Percentiles rank a stretch among this genome's conserved stretches.
Evolutionary conservation across 1,140 invertebrate genomes (phyloP).

Genomic region (Limonius californicus): DNA sequence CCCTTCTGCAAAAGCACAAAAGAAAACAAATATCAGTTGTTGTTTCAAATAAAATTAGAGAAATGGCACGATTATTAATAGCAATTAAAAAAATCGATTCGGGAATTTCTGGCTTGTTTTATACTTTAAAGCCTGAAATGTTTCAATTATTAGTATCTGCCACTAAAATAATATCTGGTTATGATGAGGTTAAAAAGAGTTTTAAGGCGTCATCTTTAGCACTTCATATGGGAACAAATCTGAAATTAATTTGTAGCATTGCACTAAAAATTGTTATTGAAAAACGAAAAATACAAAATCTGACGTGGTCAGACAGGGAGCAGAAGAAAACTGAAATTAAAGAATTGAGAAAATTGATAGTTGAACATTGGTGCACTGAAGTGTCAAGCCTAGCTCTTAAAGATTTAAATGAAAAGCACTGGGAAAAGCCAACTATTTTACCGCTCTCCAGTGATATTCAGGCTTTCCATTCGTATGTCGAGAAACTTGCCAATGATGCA

Average conservation of each 20-base stretch:
- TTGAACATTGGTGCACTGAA: conserved; percentile 17
- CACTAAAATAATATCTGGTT: too few species aligned
- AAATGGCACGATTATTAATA: conserved; percentile 20
- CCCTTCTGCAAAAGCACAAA: conserved; percentile 15
- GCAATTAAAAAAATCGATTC: conserved; percentile 15
- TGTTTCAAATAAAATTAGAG: too few species aligned
- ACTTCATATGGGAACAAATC: conserved; percentile 18
- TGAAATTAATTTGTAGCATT: conserved; percentile 21
- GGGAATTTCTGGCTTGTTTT: conserved; percentile 16
- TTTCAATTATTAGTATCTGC: conserved; percentile 20
- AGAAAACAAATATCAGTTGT: conserved; percentile 13
- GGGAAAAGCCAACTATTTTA: too few species aligned
- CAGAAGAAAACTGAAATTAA: too few species aligned
- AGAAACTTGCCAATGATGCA: conserved; percentile 6
- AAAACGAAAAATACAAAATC: conserved; percentile 7
- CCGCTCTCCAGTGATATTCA: too few species aligned
- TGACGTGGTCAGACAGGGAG: background rate
- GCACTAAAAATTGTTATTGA: conserved; percentile 17
- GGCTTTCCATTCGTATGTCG: conserved; percentile 14
- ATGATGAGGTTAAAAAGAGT: conserved; percentile 17
- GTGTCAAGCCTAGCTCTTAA: conserved; percentile 15
- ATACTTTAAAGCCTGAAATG: conserved; percentile 21
- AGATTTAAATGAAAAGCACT: too few species aligned
- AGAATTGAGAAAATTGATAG: conserved; percentile 17
- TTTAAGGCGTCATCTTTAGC: conserved; percentile 27